A percentile compares a stretch with the other conserved stretches of the same genome.
Evolutionary conservation across 1,140 invertebrate species (phyloP).

Genomic region (Caenorhabditis tropicalis): DNA sequence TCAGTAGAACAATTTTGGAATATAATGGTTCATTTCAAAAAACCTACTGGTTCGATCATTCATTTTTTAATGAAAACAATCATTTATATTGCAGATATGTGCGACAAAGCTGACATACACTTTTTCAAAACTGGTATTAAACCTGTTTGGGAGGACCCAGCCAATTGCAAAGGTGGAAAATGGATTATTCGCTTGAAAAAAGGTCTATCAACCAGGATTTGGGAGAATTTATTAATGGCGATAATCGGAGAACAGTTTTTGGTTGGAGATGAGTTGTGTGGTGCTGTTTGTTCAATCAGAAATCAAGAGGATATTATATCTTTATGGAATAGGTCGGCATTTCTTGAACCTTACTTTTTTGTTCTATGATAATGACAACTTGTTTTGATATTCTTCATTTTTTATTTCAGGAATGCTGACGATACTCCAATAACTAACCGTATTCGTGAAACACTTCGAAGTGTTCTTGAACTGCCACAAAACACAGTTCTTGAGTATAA

Average conservation of each 20-base stretch:
- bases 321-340: slow-evolving; percentile 88
- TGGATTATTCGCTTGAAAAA: slow-evolving; percentile 83
- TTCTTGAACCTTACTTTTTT: neutral
- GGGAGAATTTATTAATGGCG: slow-evolving; percentile 97
- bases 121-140: slow-evolving; percentile 97
- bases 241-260: slow-evolving; percentile 77
- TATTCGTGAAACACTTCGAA: slow-evolving; percentile 90
- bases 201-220: slow-evolving; percentile 90
- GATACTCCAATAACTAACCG: slow-evolving; percentile 85
- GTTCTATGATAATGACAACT: neutral
- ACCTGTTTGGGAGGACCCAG: slow-evolving; percentile 82
- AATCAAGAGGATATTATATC: slow-evolving; percentile 97
- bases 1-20: slow-evolving; percentile 96
- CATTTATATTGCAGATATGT: slow-evolving; percentile 56
- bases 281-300: slow-evolving; percentile 91
- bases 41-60: slow-evolving; percentile 77
- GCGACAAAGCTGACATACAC: slow-evolving; percentile 90
- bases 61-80: neutral
- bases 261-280: slow-evolving; percentile 92
- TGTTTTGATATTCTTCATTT: neutral
- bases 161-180: slow-evolving; percentile 93
- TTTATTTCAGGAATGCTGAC: slow-evolving; percentile 79
- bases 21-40: slow-evolving; percentile 87
- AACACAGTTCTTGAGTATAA: slow-evolving; percentile 95
- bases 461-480: slow-evolving; percentile 90